phyloP scores from a whole-genome alignment of 1,140 invertebrate species.

The Drosophila repletoides region DNA sequence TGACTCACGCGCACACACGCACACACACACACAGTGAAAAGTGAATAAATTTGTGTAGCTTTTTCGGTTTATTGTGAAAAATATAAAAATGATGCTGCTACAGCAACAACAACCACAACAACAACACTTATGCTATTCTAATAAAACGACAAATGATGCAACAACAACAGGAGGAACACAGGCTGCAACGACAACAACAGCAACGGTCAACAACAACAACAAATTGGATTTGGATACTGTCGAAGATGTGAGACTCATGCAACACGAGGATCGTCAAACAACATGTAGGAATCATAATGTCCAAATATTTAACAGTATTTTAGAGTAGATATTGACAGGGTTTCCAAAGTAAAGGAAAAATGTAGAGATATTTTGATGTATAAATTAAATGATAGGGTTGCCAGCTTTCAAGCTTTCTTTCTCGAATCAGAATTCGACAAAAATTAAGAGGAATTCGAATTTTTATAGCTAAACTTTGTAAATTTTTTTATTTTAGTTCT shows the following conservation, averaged over 20 bases:
- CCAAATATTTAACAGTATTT: too few relatives aligned
- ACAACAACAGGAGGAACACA: conserved; percentile 1
- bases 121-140: conserved; percentile 52
- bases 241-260: conserved; percentile 1
- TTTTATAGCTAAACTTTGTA: too few relatives aligned
- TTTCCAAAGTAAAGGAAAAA: too few relatives aligned
- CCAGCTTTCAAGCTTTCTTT: too few relatives aligned
- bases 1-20: background rate
- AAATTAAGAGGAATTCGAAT: too few relatives aligned
- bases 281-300: conserved; percentile 6
- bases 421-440: too few relatives aligned
- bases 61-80: background rate
- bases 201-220: conserved; percentile 10
- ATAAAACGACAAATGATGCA: conserved; percentile 4
- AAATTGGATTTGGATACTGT: conserved; percentile 20
- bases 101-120: conserved; percentile 70
- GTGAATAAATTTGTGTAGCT: background rate
- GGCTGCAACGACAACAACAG: conserved; percentile 23
- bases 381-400: too few relatives aligned
- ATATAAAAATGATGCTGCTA: conserved; percentile 66
- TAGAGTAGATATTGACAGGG: too few relatives aligned
- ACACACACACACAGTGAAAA: conserved; percentile 15
- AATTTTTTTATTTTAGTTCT: too few relatives aligned
- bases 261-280: conserved; percentile 8
- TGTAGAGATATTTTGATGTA: too few relatives aligned